These are phyloP conservation scores for Sceloporus tristichus DNA, from an alignment of 2,113 vertebrate genomes.

Conservation along the genomic window DNA sequence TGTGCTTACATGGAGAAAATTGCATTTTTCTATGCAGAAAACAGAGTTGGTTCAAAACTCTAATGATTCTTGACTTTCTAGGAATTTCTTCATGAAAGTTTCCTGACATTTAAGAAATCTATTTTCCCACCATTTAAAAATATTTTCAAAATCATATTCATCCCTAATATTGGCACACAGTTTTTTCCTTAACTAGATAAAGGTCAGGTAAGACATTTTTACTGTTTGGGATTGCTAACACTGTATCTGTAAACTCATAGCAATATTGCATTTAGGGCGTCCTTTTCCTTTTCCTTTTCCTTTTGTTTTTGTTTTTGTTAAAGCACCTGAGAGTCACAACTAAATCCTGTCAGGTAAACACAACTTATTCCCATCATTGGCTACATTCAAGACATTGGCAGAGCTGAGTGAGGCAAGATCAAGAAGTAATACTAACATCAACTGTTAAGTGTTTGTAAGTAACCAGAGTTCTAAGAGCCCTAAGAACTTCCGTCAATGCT, in stretches of 20 bases:
- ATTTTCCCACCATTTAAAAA: too few species aligned
- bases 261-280: background rate
- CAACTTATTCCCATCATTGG: background rate
- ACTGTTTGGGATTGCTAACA: background rate
- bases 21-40: too few species aligned
- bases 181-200: background rate
- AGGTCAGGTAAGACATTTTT: background rate
- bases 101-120: too few species aligned
- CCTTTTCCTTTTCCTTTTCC: too few species aligned
- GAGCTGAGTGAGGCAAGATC: slow-evolving; percentile 9
- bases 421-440: background rate
- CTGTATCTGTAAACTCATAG: background rate
- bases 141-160: too few species aligned
- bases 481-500: slow-evolving; percentile 3
- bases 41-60: too few species aligned
- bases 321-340: background rate
- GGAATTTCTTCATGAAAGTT: too few species aligned
- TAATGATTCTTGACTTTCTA: too few species aligned
- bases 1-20: too few species aligned
- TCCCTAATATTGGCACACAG: too few species aligned
- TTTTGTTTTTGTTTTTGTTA: background rate
- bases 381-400: background rate
- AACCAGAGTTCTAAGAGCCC: slow-evolving; percentile 14
- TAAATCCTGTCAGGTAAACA: slow-evolving; percentile 9
- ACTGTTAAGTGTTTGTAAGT: background rate